Conservation (phyloP, 2,888 invertebrate species). For the Gymnoscelis rufifasciata region DNA sequence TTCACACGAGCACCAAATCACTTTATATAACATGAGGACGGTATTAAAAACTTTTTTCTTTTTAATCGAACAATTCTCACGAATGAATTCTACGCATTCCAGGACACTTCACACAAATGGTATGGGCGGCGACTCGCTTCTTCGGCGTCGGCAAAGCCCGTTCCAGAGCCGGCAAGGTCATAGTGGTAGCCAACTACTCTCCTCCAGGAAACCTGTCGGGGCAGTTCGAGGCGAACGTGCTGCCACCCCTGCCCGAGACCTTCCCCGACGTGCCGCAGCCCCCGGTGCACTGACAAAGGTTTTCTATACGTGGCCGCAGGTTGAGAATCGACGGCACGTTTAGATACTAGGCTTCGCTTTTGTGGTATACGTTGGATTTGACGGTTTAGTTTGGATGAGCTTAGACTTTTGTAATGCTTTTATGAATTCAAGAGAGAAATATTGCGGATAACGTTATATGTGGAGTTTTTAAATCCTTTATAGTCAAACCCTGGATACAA, state of each 20-base stretch:
- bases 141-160: conserved; percentile 91
- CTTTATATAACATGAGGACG: too few species aligned
- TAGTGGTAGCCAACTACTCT: conserved; percentile 91
- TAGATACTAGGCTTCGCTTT: conserved; percentile 19
- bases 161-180: conserved; percentile 86
- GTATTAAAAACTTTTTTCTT: too few species aligned
- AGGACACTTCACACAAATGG: conserved; percentile 93
- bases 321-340: conserved; percentile 63
- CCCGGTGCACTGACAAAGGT: conserved; percentile 63
- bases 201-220: conserved; percentile 89
- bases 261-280: conserved; percentile 62
- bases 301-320: conserved; percentile 68
- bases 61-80: too few species aligned
- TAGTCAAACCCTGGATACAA: too few species aligned
- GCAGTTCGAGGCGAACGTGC: conserved; percentile 86
- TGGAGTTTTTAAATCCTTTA: too few species aligned
- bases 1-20: too few species aligned
- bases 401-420: background rate
- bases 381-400: background rate
- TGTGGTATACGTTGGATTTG: conserved; percentile 10
- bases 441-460: too few species aligned
- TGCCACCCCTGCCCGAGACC: conserved; percentile 83
- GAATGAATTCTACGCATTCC: conserved; percentile 18
- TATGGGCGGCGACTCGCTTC: conserved; percentile 87
- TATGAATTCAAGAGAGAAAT: background rate